Percentiles rank a stretch among this genome's conserved stretches.
Conservation (phyloP, 2,113 vertebrate genomes). For the Thamnophis sirtalis region DNA sequence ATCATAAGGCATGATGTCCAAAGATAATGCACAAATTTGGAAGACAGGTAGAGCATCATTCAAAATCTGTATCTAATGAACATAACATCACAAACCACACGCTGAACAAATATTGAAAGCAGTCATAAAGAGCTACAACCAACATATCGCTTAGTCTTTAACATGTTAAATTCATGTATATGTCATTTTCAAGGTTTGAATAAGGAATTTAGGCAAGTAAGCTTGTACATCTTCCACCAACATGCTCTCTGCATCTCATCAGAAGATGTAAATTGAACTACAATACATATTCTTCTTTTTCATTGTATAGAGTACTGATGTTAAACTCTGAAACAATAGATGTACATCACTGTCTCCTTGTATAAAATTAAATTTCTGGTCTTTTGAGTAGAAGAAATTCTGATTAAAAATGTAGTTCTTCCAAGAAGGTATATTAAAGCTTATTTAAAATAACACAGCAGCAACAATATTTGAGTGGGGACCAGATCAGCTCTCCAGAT, state of each 20-base stretch:
- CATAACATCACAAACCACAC: neutral
- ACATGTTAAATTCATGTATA: neutral
- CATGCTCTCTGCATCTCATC: neutral
- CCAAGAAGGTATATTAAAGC: neutral
- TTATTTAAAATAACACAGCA: neutral
- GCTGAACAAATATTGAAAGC: neutral
- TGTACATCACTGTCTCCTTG: neutral
- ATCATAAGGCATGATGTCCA: neutral
- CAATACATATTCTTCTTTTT: neutral
- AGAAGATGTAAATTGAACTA: neutral
- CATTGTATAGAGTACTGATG: neutral
- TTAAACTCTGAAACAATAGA: neutral
- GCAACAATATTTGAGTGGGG: neutral
- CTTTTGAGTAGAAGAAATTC: neutral
- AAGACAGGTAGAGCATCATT: neutral
- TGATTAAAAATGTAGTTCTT: neutral
- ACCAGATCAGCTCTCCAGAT: neutral
- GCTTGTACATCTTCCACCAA: neutral
- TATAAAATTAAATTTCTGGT: neutral
- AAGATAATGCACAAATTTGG: neutral
- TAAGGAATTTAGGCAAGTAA: neutral
- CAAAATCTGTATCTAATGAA: neutral
- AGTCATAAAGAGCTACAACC: neutral
- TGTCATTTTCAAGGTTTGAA: neutral
- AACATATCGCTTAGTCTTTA: neutral